Evolutionary conservation across 2,113 vertebrate species (phyloP).

Genomic region (Epinephelus cyanopodus): DNA sequence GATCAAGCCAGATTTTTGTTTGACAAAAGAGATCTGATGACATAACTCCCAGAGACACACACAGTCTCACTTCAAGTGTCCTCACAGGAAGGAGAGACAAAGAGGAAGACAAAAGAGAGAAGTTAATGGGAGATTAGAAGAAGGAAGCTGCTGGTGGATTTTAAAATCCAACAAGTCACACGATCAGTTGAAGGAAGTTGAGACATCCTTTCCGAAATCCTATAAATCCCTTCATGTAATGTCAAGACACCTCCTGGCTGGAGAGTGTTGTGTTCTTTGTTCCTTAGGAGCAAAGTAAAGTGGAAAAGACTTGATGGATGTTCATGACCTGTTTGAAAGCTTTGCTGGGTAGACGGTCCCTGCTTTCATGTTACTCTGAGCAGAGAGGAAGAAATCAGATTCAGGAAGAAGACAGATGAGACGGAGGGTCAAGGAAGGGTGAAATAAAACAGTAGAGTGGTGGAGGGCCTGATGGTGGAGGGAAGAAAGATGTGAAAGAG

Average conservation of each 20-base stretch:
- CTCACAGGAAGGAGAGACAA: conserved; percentile 30
- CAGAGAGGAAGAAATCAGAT: neutral
- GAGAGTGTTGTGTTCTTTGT: neutral
- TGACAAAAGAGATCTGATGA: conserved; percentile 23
- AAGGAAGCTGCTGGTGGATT: conserved; percentile 14
- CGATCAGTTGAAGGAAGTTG: conserved; percentile 35
- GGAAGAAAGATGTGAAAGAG: neutral
- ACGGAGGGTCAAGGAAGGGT: neutral
- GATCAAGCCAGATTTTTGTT: conserved; percentile 13
- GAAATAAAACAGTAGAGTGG: neutral
- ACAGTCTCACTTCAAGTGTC: conserved; percentile 1
- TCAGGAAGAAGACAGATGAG: neutral
- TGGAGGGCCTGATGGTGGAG: neutral
- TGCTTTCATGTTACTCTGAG: neutral
- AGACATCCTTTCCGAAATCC: conserved; percentile 22
- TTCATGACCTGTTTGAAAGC: neutral
- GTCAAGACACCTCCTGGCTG: neutral
- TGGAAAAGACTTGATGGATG: neutral
- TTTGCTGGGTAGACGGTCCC: neutral
- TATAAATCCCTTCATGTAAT: neutral
- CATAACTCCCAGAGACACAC: conserved; percentile 21
- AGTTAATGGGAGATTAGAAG: conserved; percentile 13
- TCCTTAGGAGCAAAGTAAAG: neutral
- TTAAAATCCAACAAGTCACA: conserved; percentile 19
- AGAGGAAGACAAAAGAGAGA: conserved; percentile 37